phyloP scores from a whole-genome alignment of 2,113 vertebrate genomes.

The Clarias macrocephalus region DNA sequence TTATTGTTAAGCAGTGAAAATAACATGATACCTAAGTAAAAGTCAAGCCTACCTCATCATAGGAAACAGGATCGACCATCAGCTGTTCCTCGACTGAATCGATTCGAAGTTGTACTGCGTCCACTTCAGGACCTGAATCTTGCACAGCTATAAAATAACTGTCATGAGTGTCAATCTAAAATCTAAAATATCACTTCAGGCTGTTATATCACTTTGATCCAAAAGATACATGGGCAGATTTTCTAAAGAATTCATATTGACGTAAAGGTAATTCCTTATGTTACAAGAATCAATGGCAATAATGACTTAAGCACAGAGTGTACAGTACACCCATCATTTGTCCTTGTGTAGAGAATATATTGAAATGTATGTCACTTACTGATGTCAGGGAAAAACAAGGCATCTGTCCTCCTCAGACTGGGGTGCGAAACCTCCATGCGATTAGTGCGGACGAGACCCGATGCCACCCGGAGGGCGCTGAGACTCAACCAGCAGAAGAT shows the following conservation, averaged over 20 bases:
- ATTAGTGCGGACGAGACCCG: conserved; percentile 60
- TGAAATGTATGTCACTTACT: conserved; percentile 57
- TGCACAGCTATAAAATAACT: conserved; percentile 38
- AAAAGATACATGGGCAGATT: background rate
- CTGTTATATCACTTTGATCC: background rate
- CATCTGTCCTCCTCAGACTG: conserved; percentile 44
- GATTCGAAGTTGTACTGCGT: conserved; percentile 63
- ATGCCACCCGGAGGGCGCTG: conserved; percentile 58
- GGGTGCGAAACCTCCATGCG: conserved; percentile 54
- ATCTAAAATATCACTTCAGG: background rate
- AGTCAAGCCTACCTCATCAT: conserved; percentile 71
- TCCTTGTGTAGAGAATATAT: background rate
- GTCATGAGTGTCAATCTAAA: background rate
- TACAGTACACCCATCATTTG: background rate
- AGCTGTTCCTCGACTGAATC: conserved; percentile 73
- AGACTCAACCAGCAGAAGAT: conserved; percentile 63
- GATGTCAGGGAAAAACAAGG: conserved; percentile 56
- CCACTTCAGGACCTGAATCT: conserved; percentile 62
- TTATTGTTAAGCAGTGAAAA: background rate
- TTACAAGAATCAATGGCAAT: background rate
- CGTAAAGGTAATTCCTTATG: background rate
- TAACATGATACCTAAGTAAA: background rate
- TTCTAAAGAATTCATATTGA: background rate
- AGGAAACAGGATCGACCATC: conserved; percentile 66
- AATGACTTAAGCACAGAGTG: background rate